Evolutionary conservation across 2,888 invertebrate genomes (phyloP).

Genomic region (Steromphala cineraria): DNA sequence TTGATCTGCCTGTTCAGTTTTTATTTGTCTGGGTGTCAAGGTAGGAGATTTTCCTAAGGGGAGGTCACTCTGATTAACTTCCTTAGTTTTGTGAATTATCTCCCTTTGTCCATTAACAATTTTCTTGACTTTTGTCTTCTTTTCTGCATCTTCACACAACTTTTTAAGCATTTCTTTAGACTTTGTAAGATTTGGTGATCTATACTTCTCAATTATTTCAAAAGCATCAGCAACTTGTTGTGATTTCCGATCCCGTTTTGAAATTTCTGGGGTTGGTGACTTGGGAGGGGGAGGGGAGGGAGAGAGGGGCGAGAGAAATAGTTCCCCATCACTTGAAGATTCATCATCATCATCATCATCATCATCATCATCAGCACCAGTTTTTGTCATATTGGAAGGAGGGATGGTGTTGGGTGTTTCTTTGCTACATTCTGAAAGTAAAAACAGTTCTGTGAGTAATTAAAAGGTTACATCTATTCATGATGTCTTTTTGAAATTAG

Average conservation of each 20-base stretch:
- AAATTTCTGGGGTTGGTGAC: conserved; percentile 11
- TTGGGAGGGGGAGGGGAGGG: conserved; percentile 42
- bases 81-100: too few species aligned
- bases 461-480: too few species aligned
- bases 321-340: conserved; percentile 41
- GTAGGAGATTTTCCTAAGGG: background rate
- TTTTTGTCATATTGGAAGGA: background rate
- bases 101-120: too few species aligned
- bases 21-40: background rate
- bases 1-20: background rate
- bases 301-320: conserved; percentile 53
- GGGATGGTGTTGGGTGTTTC: background rate
- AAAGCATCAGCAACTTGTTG: background rate
- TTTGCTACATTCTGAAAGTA: background rate
- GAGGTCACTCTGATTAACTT: background rate
- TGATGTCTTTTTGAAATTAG: too few species aligned
- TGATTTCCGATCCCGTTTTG: background rate
- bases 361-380: conserved; percentile 29
- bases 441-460: too few species aligned
- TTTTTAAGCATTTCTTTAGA: too few species aligned
- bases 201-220: conserved; percentile 9
- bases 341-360: conserved; percentile 36
- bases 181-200: background rate
- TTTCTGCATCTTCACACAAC: background rate
- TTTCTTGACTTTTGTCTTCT: background rate